Evolutionary conservation across 2,797 vertebrate species (phyloP).

Genomic region (Xenopus petersii): DNA sequence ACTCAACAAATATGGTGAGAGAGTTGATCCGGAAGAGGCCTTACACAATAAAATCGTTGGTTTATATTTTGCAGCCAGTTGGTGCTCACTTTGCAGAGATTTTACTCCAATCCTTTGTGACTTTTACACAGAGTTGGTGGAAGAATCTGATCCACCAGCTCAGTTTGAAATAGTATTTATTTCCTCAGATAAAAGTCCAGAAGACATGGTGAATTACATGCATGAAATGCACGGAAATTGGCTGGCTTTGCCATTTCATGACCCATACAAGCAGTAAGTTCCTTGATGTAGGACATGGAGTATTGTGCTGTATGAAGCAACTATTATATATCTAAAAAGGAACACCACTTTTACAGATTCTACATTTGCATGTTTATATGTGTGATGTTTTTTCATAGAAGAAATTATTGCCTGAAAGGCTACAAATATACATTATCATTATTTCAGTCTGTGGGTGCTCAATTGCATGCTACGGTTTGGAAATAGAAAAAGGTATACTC

Average conservation of each 20-base stretch:
- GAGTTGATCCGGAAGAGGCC: conserved; percentile 82
- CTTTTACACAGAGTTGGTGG: conserved; percentile 85
- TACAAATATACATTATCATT: too few species aligned
- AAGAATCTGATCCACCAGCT: conserved; percentile 70
- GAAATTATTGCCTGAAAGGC: too few species aligned
- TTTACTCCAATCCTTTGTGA: conserved; percentile 86
- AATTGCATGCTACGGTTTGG: too few species aligned
- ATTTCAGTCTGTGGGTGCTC: too few species aligned
- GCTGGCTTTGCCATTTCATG: conserved; percentile 88
- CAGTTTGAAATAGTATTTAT: conserved; percentile 90
- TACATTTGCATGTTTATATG: too few species aligned
- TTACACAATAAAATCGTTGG: conserved; percentile 91
- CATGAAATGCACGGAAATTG: conserved; percentile 84
- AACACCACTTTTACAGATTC: too few species aligned
- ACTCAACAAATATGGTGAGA: conserved; percentile 75
- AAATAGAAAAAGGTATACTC: too few species aligned
- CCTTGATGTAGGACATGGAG: too few species aligned
- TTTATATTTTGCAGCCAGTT: conserved; percentile 85
- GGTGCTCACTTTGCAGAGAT: conserved; percentile 86
- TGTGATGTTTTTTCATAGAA: too few species aligned
- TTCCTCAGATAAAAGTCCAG: conserved; percentile 81
- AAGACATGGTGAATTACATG: conserved; percentile 86
- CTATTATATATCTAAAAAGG: too few species aligned
- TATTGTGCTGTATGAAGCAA: too few species aligned
- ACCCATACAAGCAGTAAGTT: conserved; percentile 85